Base-by-base conservation (phyloP, 1,140 invertebrate species). In the Camponotus floridanus region DNA sequence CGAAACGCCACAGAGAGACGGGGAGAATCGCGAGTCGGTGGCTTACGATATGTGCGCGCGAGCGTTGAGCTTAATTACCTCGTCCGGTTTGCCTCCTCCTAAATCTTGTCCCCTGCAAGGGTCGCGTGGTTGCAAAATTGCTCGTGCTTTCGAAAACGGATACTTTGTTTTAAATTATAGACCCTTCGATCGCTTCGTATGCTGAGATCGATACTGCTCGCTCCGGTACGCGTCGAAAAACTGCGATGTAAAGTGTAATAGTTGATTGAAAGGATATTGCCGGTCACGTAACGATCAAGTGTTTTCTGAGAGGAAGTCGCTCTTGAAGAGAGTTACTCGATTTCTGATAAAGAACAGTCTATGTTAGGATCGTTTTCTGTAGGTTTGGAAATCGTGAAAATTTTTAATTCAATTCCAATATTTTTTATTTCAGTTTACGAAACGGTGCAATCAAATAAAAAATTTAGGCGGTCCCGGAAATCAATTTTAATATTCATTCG, bases 31-130 rank as follows among this genome's bases (percentile, higher is more conserved):
- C 79, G 36, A 45, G 51, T 57, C 86, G 76, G 71, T 86, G 85
- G 81, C 84, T 76, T 76, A 65, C 83, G 78, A 79, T 73, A 76
- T 78, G 51, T 57, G 70, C 79, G 76, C 86, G 13, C 48, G 48
- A 15, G 48, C 48, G 88, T 92, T 86, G 89, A 91, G 88, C 88
- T 92, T 92, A 92, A 92, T 92, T 92, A 92, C 88, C 86, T 91
- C 86, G 85, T 91, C 86, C 84, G 76, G 76, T 21, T 45, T 48
- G 61, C 59, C 51, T 64, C 76, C 7, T 36, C 68, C 26, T 80
- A 65, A 68, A 74, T 26, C 81, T 64, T 42, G 61, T 61, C 73
- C 39, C 73, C 33, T 7, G 3, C 31, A 57, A 57, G 42, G 61
- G 33, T 86, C 48, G 65, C 51, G 33, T 73, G 39, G 26, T 86